Evolutionary conservation across 2,113 vertebrate species (phyloP).

Genomic region (Gadus macrocephalus): DNA sequence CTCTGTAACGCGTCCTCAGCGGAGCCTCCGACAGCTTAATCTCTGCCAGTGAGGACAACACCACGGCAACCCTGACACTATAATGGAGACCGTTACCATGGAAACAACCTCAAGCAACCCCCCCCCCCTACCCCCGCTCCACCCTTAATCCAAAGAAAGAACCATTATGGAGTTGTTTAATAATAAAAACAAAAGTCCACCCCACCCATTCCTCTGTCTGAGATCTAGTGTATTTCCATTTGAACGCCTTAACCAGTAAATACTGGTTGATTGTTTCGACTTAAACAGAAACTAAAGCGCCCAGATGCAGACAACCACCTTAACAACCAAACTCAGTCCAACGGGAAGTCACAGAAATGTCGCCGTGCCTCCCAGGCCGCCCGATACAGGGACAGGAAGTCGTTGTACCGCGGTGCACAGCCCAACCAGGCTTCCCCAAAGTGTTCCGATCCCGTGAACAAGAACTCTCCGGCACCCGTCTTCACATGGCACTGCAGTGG

Average conservation of each 20-base stretch:
- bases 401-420: conserved; percentile 78
- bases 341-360: conserved; percentile 77
- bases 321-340: conserved; percentile 54
- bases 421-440: conserved; percentile 83
- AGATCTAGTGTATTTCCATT: too few species aligned
- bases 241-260: too few species aligned
- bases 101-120: too few species aligned
- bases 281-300: background rate
- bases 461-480: conserved; percentile 77
- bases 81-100: too few species aligned
- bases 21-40: conserved; percentile 9
- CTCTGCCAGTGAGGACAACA: conserved; percentile 8
- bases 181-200: too few species aligned
- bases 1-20: conserved; percentile 28
- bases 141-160: too few species aligned
- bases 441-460: conserved; percentile 79
- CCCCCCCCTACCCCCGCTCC: too few species aligned
- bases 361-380: conserved; percentile 59
- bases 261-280: too few species aligned
- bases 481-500: conserved; percentile 71
- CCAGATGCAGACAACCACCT: background rate
- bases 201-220: too few species aligned
- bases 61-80: too few species aligned
- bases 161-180: too few species aligned
- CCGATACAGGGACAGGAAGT: conserved; percentile 71